Evolutionary conservation across 2,888 invertebrate species (phyloP), one percentile per base, ranked within the genome.

Genomic region (Scaptomyza parva): DNA sequence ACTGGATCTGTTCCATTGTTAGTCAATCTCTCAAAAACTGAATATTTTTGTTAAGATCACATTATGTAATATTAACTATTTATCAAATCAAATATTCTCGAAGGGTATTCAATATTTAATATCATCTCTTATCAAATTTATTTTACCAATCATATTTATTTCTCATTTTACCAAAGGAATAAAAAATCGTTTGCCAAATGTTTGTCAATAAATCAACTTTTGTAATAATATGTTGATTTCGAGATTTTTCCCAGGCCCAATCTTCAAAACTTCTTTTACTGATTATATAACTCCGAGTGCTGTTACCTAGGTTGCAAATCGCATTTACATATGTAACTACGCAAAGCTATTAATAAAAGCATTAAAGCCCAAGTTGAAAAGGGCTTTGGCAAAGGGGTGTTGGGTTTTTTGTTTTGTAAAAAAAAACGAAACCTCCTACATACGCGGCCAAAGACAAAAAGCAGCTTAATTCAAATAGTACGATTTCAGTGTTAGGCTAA

Each of bases 391-490:
- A 39, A 33, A 9, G n/a, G 20, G 26, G 26, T 24, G 35, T 43
- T 40, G 7, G 3, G 4, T 26, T 7, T 1, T 30, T 30, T 9
- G 2, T 28, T 28, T 28, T 41, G 24, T 39, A 50, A 30, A 28
- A n/a, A n/a, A n/a, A n/a, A n/a, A 28, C 5, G 55, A 50, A 60
- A 60, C 55, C 68, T 67, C 58, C 44, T 40, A 62, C 58, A 44
- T 43, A 58, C 35, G 22, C 37, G 28, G n/a, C 8, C 28, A 45
- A 52, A 66, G 61, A 53, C 17, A 43, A 60, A 76, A 75, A 67
- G 72, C 71, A 59, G 78, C 74, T 69, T 80, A 81, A 87, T 87
- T 85, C 72, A 82, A 71, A n/a, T n/a, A 78, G 85, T 85, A 81
- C 72, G 59, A 76, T 71, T 76, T 76, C 66, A 68, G 64, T 69